phyloP scores from a whole-genome alignment of 2,888 invertebrate genomes.

The Folsomia candida region DNA sequence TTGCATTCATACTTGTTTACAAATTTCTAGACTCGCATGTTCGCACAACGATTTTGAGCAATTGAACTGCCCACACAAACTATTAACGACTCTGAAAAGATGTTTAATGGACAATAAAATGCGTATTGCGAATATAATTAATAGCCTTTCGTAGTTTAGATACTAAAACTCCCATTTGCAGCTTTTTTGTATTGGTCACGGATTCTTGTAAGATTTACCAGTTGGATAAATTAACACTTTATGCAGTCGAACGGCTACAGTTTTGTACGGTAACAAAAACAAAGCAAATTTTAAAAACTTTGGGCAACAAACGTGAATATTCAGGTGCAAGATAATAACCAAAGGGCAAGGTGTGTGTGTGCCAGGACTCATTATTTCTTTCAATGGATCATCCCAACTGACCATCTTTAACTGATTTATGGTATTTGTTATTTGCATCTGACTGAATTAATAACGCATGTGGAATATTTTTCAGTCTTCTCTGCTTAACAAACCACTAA shows the following conservation, averaged over 20 bases:
- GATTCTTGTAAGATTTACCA: neutral
- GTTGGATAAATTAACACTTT: neutral
- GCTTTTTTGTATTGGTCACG: neutral
- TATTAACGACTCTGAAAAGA: neutral
- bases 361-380: neutral
- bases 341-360: conserved; percentile 10
- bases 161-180: neutral
- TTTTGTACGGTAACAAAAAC: neutral
- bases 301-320: neutral
- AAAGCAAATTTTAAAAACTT: neutral
- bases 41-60: no score
- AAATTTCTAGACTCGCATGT: neutral
- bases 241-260: neutral
- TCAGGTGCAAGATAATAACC: conserved; percentile 5
- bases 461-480: neutral
- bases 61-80: no score
- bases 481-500: no score
- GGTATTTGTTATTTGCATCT: conserved; percentile 16
- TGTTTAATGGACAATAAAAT: neutral
- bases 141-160: neutral
- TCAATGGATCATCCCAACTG: conserved; percentile 5
- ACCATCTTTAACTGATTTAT: conserved; percentile 14
- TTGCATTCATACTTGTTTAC: neutral
- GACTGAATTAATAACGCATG: conserved; percentile 7
- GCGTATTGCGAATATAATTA: neutral